These are phyloP conservation scores for Meles meles DNA, from an alignment of 2,113 vertebrate genomes.

Conservation along the genomic window DNA sequence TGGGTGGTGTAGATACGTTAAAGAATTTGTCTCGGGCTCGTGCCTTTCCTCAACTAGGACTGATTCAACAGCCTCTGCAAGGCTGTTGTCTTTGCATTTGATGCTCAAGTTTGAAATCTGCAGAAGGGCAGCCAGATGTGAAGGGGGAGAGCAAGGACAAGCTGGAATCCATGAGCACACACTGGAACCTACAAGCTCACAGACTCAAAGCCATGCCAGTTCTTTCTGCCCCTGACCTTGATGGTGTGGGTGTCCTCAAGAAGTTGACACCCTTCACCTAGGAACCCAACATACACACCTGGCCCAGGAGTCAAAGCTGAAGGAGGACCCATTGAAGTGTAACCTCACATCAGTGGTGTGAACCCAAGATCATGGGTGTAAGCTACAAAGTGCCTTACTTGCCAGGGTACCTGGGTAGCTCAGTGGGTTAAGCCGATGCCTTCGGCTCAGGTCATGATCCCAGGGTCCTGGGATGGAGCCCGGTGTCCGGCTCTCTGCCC, in stretches of 20 bases:
- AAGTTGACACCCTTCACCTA: not conserved
- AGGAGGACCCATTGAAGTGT: not conserved
- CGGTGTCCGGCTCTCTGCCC: rapidly evolving
- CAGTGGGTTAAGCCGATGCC: too few relatives aligned
- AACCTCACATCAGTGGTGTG: not conserved
- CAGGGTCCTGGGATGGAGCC: too few relatives aligned
- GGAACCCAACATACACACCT: not conserved
- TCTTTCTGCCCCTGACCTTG: not conserved
- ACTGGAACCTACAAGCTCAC: not conserved
- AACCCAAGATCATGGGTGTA: not conserved
- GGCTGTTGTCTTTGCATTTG: not conserved
- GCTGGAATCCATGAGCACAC: not conserved
- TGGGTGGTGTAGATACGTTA: not conserved
- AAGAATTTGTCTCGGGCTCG: not conserved
- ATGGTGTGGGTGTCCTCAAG: not conserved
- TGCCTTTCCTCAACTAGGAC: not conserved
- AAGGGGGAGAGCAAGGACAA: not conserved
- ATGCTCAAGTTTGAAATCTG: not conserved
- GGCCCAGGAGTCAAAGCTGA: not conserved
- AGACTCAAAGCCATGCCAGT: not conserved
- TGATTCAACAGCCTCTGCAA: not conserved
- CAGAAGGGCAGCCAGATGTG: not conserved
- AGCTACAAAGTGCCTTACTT: not conserved
- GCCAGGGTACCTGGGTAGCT: too few relatives aligned
- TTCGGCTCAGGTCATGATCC: too few relatives aligned